Evolutionary conservation across 2,888 invertebrate species (phyloP).

Genomic region (Pterobdella sp.): DNA sequence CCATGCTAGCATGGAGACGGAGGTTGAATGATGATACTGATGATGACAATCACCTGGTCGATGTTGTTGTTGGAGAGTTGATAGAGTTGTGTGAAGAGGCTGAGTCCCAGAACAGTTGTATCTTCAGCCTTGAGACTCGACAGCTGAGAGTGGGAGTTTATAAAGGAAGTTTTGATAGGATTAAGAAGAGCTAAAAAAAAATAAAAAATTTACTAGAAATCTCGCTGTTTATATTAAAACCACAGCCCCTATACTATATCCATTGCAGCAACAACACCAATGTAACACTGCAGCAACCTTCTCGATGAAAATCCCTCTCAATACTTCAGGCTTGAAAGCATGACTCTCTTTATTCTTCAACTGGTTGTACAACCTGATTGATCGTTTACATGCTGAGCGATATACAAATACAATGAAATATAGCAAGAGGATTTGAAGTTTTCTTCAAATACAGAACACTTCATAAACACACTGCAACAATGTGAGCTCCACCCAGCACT

Average conservation of each 20-base stretch:
- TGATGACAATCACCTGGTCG: not conserved
- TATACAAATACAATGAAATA: too few relatives aligned
- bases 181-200: too few relatives aligned
- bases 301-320: constrained; percentile 76
- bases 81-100: constrained; percentile 81
- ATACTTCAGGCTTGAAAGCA: constrained; percentile 75
- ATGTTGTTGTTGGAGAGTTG: constrained; percentile 63
- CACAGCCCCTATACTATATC: too few relatives aligned
- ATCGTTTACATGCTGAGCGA: too few relatives aligned
- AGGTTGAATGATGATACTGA: not conserved
- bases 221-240: too few relatives aligned
- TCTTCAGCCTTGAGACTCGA: constrained; percentile 78
- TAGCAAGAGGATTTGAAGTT: too few relatives aligned
- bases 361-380: constrained; percentile 58
- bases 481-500: too few relatives aligned
- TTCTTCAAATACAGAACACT: too few relatives aligned
- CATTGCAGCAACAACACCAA: too few relatives aligned
- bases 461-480: too few relatives aligned
- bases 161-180: too few relatives aligned
- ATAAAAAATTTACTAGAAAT: too few relatives aligned
- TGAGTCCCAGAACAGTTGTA: constrained; percentile 82
- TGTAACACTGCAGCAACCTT: constrained; percentile 57
- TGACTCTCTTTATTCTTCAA: constrained; percentile 80
- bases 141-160: constrained; percentile 53
- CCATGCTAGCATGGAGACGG: not conserved